Percentiles rank a stretch among this genome's conserved stretches.
Evolutionary conservation across 2,113 vertebrate genomes (phyloP).

Genomic region (Hippoglossus stenolepis): DNA sequence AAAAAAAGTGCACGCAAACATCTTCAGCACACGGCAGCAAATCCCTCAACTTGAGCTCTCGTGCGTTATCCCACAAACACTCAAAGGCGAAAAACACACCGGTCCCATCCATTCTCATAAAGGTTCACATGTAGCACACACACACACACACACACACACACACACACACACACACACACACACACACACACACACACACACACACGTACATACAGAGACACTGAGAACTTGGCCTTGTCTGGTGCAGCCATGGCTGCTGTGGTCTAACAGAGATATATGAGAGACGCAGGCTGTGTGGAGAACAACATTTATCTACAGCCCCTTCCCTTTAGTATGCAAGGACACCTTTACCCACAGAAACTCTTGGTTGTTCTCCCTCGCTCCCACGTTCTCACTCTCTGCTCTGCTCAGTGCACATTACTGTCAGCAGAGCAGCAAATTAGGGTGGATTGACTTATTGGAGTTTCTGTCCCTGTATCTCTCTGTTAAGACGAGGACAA

Average conservation of each 20-base stretch:
- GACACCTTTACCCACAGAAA: slow-evolving; percentile 46
- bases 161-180: slow-evolving; percentile 34
- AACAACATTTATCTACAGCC: slow-evolving; percentile 68
- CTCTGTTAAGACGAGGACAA: background rate
- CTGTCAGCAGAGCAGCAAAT: background rate
- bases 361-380: background rate
- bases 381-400: background rate
- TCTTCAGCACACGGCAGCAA: background rate
- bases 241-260: slow-evolving; percentile 63
- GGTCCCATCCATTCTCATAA: slow-evolving; percentile 64
- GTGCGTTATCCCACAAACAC: slow-evolving; percentile 22
- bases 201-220: slow-evolving; percentile 15
- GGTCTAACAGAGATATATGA: slow-evolving; percentile 73
- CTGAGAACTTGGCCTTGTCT: slow-evolving; percentile 62
- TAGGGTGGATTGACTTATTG: no score
- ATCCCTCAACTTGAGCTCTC: slow-evolving; percentile 10
- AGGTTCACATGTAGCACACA: slow-evolving; percentile 6
- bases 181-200: slow-evolving; percentile 26
- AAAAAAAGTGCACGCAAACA: slow-evolving; percentile 12
- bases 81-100: slow-evolving; percentile 8
- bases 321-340: slow-evolving; percentile 56
- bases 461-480: background rate
- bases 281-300: slow-evolving; percentile 55
- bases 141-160: slow-evolving; percentile 22
- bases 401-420: background rate